Evolutionary conservation across 2,888 invertebrate species (phyloP).

Genomic region (Rhagonycha fulva): DNA sequence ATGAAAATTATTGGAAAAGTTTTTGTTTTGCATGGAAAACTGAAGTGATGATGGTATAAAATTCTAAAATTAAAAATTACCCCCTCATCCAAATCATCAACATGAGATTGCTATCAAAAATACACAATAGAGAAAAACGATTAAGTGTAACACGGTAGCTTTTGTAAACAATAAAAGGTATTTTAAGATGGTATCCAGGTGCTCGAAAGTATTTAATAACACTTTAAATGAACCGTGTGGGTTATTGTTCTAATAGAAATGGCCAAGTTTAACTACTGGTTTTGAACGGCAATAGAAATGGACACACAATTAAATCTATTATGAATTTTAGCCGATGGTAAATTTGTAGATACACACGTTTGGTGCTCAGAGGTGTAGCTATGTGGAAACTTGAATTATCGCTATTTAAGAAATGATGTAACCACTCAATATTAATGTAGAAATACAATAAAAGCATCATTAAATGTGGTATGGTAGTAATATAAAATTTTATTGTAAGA

Average conservation of each 20-base stretch:
- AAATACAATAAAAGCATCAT: conserved; percentile 24
- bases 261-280: conserved; percentile 29
- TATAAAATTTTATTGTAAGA: conserved; percentile 21
- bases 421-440: neutral
- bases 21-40: too few species aligned
- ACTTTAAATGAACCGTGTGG: conserved; percentile 47
- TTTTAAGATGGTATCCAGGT: conserved; percentile 24
- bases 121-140: neutral
- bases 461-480: conserved; percentile 17
- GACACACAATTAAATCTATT: conserved; percentile 37
- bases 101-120: neutral
- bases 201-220: conserved; percentile 47
- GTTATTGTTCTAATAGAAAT: conserved; percentile 42
- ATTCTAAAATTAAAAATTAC: too few species aligned
- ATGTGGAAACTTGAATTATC: neutral
- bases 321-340: conserved; percentile 1
- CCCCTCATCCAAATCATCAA: neutral
- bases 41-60: too few species aligned
- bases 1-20: too few species aligned
- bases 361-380: neutral
- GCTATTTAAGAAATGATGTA: neutral
- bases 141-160: neutral
- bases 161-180: neutral
- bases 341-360: neutral
- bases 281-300: conserved; percentile 21